Evolutionary conservation across 2,888 invertebrate species (phyloP).

Genomic region (Clepsis dumicolana): DNA sequence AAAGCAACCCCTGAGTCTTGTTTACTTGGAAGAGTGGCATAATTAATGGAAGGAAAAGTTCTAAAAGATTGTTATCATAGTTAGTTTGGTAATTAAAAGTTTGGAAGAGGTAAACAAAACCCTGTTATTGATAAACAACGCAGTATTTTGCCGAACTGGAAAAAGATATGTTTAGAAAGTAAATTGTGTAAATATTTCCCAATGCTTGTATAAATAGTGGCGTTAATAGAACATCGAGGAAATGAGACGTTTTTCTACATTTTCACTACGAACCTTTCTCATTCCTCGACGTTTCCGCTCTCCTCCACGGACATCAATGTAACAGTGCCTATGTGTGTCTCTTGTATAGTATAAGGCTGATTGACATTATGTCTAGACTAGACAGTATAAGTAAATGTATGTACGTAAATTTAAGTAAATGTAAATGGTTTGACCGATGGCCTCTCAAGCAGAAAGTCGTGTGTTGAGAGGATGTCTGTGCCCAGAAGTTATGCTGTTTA

Average conservation of each 20-base stretch:
- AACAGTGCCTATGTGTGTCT: neutral
- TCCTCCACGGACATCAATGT: slow-evolving; percentile 11
- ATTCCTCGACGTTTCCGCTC: slow-evolving; percentile 15
- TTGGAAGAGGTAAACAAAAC: neutral
- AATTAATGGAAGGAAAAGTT: too few species aligned
- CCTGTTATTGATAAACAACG: neutral
- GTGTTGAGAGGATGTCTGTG: too few species aligned
- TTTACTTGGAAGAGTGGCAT: too few species aligned
- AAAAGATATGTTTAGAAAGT: neutral
- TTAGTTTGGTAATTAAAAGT: neutral
- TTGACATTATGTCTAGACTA: neutral
- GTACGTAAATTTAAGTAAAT: too few species aligned
- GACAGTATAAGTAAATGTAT: too few species aligned
- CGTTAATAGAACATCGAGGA: neutral
- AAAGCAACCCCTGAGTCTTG: too few species aligned
- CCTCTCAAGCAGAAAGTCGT: too few species aligned
- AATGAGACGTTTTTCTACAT: neutral
- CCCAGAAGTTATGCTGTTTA: too few species aligned
- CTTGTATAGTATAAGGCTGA: neutral
- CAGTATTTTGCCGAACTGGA: neutral
- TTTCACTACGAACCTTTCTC: slow-evolving; percentile 10
- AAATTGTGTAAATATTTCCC: neutral
- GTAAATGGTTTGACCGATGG: too few species aligned
- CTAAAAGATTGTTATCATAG: too few species aligned
- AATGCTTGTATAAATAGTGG: neutral